Base-by-base conservation (phyloP, 2,113 vertebrate genomes). In the Pleuronectes platessa region DNA sequence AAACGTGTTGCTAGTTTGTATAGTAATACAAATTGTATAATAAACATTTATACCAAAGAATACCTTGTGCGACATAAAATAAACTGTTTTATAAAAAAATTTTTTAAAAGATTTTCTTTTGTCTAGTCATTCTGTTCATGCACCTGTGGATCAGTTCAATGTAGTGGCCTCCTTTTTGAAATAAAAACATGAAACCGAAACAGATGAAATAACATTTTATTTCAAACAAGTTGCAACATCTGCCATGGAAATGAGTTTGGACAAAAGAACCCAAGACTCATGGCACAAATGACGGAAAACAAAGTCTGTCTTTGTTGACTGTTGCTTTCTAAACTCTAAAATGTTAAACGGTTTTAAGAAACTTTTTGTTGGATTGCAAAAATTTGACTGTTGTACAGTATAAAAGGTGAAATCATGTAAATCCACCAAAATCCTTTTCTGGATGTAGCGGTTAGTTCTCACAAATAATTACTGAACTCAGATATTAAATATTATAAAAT, bases 41-140 rank as follows among this genome's bases (percentile, higher is more conserved):
- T 51, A 51, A 17, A 18, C 14, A 7, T 17, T 51, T 17, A 18
- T 51, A 51, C 18, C 18, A 18, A 17, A 42, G 40, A 42, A 18
- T 51, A 4, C 5, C 18, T 51, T 51, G 47, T 51, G 15, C 4
- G 18, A 51, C 47, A 78, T 49, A 66, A 83, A 64, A 78, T 49
- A 66, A 83, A 64, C 27, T 11, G 15, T 70, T 86, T 78, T 84
- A 15, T 85, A 78, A 66, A 17, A 17, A 49, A 17, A 49, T 15
- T 4, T 17, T 15, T 4, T 17, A 47, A 47, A 17, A 42, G 11
- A 42, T 11, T 42, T 42, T 18, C 47, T 51, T 49, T 4, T 51
- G 18, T 51, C 47, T 7, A 51, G 17, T 51, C 17, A 51, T 6
- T 4, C 15, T 18, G 14, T 51, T 15, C 47, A 18, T 54, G 51